phyloP scores from a whole-genome alignment of 2,797 vertebrate species.

The Trematomus bernacchii region DNA sequence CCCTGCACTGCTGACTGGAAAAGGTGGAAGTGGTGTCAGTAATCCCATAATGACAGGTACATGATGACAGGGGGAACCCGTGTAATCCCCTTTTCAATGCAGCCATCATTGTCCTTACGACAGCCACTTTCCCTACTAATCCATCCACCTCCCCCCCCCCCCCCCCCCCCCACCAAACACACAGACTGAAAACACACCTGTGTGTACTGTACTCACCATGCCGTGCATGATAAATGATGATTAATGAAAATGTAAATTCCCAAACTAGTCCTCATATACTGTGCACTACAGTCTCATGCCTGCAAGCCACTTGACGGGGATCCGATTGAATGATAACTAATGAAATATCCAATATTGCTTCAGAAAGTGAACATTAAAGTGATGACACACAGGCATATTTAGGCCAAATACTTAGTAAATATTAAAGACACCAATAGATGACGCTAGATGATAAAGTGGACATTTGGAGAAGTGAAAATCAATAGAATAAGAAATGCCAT shows the following conservation, averaged over 20 bases:
- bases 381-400: background rate
- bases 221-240: background rate
- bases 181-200: constrained; percentile 4
- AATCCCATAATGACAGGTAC: constrained; percentile 84
- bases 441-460: background rate
- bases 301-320: background rate
- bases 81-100: constrained; percentile 85
- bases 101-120: constrained; percentile 73
- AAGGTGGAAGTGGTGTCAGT: constrained; percentile 70
- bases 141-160: constrained; percentile 48
- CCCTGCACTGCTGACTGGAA: constrained; percentile 60
- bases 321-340: constrained; percentile 1
- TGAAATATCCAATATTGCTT: background rate
- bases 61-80: constrained; percentile 75
- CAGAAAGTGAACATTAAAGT: background rate
- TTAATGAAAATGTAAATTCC: background rate
- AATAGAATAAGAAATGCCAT: constrained; percentile 25
- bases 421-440: background rate
- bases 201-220: background rate
- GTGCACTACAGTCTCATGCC: no score
- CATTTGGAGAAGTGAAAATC: constrained; percentile 24
- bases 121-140: constrained; percentile 77
- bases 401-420: background rate
- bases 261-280: background rate
- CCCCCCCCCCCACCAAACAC: background rate